Evolutionary conservation across 2,113 vertebrate genomes (phyloP).

Genomic region (Cyprinodon tularosa): DNA sequence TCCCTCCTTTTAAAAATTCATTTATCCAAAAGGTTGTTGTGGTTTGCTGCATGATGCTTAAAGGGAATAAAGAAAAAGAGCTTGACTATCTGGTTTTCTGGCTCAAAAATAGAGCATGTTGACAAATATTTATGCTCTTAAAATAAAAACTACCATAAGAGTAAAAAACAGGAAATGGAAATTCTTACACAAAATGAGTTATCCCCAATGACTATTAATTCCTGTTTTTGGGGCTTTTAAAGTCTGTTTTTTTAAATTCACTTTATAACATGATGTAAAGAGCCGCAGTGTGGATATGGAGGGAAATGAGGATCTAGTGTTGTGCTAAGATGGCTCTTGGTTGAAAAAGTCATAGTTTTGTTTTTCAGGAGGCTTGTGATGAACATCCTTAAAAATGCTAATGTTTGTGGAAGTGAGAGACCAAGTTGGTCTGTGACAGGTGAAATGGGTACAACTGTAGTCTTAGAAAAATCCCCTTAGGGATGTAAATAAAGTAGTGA

Average conservation of each 20-base stretch:
- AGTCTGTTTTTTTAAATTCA: background rate
- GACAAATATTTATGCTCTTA: background rate
- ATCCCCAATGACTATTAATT: background rate
- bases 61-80: background rate
- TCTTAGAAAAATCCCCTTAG: background rate
- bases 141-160: background rate
- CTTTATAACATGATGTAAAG: no score
- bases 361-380: background rate
- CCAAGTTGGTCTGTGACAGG: background rate
- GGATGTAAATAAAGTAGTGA: constrained; percentile 1
- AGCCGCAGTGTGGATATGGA: no score
- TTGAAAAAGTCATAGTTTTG: background rate
- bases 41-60: no score
- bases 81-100: background rate
- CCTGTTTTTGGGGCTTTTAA: background rate
- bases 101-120: background rate
- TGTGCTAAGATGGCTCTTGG: background rate
- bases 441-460: background rate
- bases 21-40: background rate
- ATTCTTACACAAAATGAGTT: background rate
- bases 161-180: background rate
- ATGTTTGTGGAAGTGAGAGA: constrained; percentile 13
- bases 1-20: background rate
- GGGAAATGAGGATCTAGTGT: background rate
- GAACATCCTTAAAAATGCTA: constrained; percentile 16